These are phyloP conservation scores for Centropyge bicolor DNA, from an alignment of 2,797 vertebrate species.

Conservation along the genomic window DNA sequence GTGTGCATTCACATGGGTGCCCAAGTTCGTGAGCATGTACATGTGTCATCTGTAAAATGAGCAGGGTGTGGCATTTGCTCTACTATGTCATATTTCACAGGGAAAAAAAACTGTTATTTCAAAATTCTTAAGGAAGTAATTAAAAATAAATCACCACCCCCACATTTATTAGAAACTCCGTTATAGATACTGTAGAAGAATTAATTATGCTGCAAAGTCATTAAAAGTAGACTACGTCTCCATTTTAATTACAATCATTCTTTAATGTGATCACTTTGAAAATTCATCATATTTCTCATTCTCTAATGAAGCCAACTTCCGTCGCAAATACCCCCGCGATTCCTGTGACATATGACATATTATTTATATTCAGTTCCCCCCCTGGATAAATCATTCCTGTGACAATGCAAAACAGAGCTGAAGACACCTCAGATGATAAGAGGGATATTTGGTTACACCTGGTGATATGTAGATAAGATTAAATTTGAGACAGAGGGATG, in stretches of 20 bases:
- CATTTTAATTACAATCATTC: constrained; percentile 79
- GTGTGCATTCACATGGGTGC: constrained; percentile 13
- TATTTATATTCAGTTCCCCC: constrained; percentile 62
- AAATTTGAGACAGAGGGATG: constrained; percentile 79
- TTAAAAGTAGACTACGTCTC: constrained; percentile 77
- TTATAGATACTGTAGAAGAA: constrained; percentile 74
- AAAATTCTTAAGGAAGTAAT: constrained; percentile 73
- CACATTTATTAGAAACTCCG: constrained; percentile 77
- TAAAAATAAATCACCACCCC: constrained; percentile 80
- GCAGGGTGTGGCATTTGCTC: constrained; percentile 60
- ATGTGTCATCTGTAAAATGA: constrained; percentile 64
- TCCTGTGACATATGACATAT: constrained; percentile 65
- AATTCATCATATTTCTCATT: constrained; percentile 73
- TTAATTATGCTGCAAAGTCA: constrained; percentile 80
- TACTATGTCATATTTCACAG: constrained; percentile 77
- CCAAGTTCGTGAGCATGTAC: constrained; percentile 11
- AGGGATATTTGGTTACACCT: constrained; percentile 80
- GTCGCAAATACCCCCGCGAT: constrained; percentile 51
- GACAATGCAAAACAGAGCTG: constrained; percentile 77
- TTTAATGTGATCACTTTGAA: constrained; percentile 72
- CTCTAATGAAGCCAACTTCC: constrained; percentile 72
- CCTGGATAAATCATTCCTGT: constrained; percentile 75
- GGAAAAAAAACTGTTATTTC: constrained; percentile 65
- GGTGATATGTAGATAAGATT: constrained; percentile 87
- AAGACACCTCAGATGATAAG: constrained; percentile 79